A percentile compares a stretch with the other conserved stretches of the same genome.
Evolutionary conservation across 2,888 invertebrate species (phyloP).

Genomic region (Orchesella flavescens): DNA sequence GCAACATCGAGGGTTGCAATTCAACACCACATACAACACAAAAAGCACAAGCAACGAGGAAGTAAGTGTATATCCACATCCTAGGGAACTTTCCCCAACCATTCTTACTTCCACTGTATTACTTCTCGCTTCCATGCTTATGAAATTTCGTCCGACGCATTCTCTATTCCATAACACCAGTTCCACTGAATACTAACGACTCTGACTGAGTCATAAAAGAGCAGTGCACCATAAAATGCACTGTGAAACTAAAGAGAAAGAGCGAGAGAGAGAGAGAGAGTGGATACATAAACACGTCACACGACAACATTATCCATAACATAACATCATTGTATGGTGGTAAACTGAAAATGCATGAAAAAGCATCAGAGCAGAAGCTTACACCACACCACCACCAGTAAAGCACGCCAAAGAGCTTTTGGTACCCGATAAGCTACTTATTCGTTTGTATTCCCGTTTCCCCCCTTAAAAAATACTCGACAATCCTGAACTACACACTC

Average conservation of each 20-base stretch:
- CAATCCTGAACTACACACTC: constrained; percentile 38
- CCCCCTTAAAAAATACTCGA: constrained; percentile 38
- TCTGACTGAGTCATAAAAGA: constrained; percentile 51
- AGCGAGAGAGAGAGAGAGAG: constrained; percentile 25
- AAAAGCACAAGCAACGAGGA: neutral
- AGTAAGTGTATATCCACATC: neutral
- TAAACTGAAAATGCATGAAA: constrained; percentile 41
- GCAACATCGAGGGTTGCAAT: constrained; percentile 69
- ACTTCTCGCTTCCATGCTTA: too few relatives aligned
- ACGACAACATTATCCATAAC: constrained; percentile 46
- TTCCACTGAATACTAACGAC: constrained; percentile 17
- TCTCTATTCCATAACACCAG: neutral
- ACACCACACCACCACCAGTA: constrained; percentile 24
- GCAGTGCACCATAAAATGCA: constrained; percentile 50
- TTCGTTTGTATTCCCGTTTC: constrained; percentile 27
- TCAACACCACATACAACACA: constrained; percentile 71
- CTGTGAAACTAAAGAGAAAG: constrained; percentile 28
- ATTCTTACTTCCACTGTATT: too few relatives aligned
- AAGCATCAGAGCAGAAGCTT: too few relatives aligned
- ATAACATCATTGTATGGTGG: constrained; percentile 45
- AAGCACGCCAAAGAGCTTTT: constrained; percentile 39
- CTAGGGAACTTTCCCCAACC: constrained; percentile 23
- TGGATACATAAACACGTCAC: constrained; percentile 38
- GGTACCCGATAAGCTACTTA: constrained; percentile 51
- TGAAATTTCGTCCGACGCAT: neutral